Base-by-base conservation (phyloP, 2,113 vertebrate genomes). In the Cardinalis cardinalis region DNA sequence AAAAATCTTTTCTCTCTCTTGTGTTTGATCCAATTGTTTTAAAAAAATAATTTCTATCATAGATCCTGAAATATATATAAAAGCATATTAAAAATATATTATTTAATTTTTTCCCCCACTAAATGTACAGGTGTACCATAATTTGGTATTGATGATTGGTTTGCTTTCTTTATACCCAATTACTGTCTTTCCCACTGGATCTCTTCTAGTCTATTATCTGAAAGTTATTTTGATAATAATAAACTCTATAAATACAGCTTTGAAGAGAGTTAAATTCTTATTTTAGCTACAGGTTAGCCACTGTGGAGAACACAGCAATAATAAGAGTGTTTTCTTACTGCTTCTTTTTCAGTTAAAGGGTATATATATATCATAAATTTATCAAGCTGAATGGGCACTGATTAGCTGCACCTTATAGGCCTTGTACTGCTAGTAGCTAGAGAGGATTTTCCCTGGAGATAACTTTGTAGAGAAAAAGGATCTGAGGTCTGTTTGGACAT, bases 1-100 rank as follows among this genome's bases (percentile, higher is more conserved):
- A 52, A 56, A 65, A 5, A 9, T 23, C 1, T 89, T 68, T 58
- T 51, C 9, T 49, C 12, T 71, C 2, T 38, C 24, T 56, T 34
- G 15, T 38, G 6, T 31, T 70, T 81, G 16, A 63, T 58, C 24
- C 3, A 73, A 32, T 16, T 52, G 3, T 43, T 87, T 4, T 2
- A 43, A 44, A 55, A 29, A 29, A 48, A 3, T 1, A 0, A 5
- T 66, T 89, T 74, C 15, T 74, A 1, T 29, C 8, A 13, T 19
- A 66, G 17, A 61, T 66, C 15, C 48, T 66, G 43, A 70, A 32
- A 44, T 53, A 44, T 12, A 18, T 36, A 9, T 41, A 20, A 34
- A 78, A 87, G 7, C 41, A 12, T 2, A 12, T 34, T 29, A 7
- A 52, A 43, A 78, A 65, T 13, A 34, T 15, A 59, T 1, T 36